Percentiles rank a stretch among this genome's conserved stretches.
These are phyloP conservation scores for Pseudomyrmex sp. DNA, from an alignment of 1,140 invertebrate species.

Conservation along the genomic window DNA sequence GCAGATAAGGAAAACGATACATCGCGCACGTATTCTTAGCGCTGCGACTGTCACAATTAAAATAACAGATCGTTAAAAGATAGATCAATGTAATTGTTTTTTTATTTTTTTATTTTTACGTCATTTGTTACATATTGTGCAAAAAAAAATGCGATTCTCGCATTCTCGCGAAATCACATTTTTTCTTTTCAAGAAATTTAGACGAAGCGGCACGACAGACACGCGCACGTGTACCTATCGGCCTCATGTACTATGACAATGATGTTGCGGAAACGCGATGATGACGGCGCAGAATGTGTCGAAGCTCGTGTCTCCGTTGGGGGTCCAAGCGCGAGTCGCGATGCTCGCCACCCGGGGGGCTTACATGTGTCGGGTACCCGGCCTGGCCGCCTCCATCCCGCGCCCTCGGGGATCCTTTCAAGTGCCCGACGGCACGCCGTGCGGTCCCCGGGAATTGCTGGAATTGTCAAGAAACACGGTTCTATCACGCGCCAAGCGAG, in stretches of 20 bases:
- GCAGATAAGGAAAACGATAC: neutral
- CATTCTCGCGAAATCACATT: constrained; percentile 1
- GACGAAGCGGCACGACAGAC: neutral
- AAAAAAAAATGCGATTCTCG: too few species aligned
- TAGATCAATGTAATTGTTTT: too few species aligned
- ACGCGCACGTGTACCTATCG: constrained; percentile 30
- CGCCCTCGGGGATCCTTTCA: constrained; percentile 78
- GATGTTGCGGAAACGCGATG: constrained; percentile 65
- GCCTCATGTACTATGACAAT: constrained; percentile 61
- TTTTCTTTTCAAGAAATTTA: constrained; percentile 18
- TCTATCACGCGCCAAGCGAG: constrained; percentile 59
- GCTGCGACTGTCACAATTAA: too few species aligned
- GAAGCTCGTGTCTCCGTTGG: constrained; percentile 79
- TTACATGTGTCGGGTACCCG: constrained; percentile 81
- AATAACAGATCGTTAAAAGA: too few species aligned
- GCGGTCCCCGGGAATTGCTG: constrained; percentile 73
- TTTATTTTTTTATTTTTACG: too few species aligned
- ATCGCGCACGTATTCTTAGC: too few species aligned
- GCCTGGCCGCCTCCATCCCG: constrained; percentile 62
- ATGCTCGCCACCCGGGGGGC: constrained; percentile 78
- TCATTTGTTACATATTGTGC: too few species aligned
- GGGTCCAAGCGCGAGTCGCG: constrained; percentile 79
- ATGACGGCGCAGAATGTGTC: constrained; percentile 72
- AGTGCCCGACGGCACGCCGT: constrained; percentile 76
- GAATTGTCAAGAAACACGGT: constrained; percentile 71